Percentiles rank a stretch among this genome's conserved stretches.
phyloP scores from a whole-genome alignment of 2,888 invertebrate genomes.

The Drosophila buzzatii region DNA sequence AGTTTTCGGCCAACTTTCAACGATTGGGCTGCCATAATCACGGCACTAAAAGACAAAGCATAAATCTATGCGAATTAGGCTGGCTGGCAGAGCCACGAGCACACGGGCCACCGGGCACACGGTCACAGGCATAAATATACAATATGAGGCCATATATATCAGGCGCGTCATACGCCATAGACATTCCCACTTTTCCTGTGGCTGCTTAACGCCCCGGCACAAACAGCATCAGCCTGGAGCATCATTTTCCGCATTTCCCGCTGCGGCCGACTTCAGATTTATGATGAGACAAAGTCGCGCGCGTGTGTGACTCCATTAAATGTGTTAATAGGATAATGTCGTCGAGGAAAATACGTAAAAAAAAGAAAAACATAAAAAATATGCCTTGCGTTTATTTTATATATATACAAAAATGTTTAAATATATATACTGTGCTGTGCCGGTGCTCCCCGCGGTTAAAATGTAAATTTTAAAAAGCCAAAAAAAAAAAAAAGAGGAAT shows the following conservation, averaged over 20 bases:
- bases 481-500: not conserved
- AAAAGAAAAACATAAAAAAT: constrained; percentile 28
- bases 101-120: constrained; percentile 19
- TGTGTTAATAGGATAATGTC: constrained; percentile 77
- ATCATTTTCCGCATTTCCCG: constrained; percentile 66
- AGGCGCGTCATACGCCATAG: constrained; percentile 6
- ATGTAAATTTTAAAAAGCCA: constrained; percentile 52
- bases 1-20: constrained; percentile 56
- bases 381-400: constrained; percentile 39
- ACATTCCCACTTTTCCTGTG: constrained; percentile 18
- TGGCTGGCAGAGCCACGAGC: constrained; percentile 8
- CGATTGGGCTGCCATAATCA: constrained; percentile 58
- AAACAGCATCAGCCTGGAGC: constrained; percentile 31
- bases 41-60: constrained; percentile 52
- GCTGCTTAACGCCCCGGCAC: constrained; percentile 40
- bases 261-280: constrained; percentile 66
- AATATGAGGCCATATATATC: constrained; percentile 68
- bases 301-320: constrained; percentile 77
- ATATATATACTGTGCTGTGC: not conserved
- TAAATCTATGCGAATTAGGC: constrained; percentile 51
- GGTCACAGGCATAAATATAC: constrained; percentile 60
- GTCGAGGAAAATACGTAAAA: constrained; percentile 22
- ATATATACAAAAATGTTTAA: constrained; percentile 2
- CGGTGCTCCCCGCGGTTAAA: constrained; percentile 45
- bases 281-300: constrained; percentile 74